phyloP scores from a whole-genome alignment of 2,797 vertebrate genomes.

The Orestias chungarensis region DNA sequence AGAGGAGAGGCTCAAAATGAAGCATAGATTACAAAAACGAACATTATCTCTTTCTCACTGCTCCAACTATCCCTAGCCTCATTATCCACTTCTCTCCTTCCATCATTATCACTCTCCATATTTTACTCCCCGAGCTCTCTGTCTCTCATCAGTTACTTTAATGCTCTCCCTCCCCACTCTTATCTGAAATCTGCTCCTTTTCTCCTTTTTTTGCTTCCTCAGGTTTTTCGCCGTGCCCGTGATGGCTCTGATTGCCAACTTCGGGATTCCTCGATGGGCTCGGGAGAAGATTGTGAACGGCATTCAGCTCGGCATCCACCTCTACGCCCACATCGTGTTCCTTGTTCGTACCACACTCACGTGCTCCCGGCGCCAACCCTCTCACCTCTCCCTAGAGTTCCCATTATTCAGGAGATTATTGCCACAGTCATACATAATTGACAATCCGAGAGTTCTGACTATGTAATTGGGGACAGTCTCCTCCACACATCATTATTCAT shows the following conservation, averaged over 20 bases:
- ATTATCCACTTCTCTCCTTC: constrained; percentile 54
- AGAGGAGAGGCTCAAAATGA: constrained; percentile 49
- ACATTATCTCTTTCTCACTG: constrained; percentile 57
- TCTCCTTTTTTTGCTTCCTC: constrained; percentile 21
- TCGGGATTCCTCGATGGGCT: constrained; percentile 93
- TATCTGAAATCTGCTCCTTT: constrained; percentile 36
- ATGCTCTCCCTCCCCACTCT: constrained; percentile 14
- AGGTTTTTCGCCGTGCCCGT: constrained; percentile 95
- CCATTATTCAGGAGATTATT: constrained; percentile 53
- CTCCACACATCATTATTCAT: constrained; percentile 63
- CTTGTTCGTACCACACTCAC: constrained; percentile 77
- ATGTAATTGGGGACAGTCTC: constrained; percentile 56
- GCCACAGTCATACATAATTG: constrained; percentile 61
- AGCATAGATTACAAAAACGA: constrained; percentile 63
- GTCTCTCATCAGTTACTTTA: constrained; percentile 34
- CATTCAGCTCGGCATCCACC: constrained; percentile 91
- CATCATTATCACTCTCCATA: constrained; percentile 46
- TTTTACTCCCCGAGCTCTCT: constrained; percentile 20
- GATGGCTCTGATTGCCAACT: constrained; percentile 92
- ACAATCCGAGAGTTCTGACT: constrained; percentile 51
- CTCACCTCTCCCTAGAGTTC: constrained; percentile 23
- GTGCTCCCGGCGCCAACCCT: constrained; percentile 19
- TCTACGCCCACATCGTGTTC: constrained; percentile 92
- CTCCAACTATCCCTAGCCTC: constrained; percentile 48
- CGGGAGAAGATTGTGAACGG: constrained; percentile 96